Base-by-base conservation (phyloP, 1,140 invertebrate species). In the Sitophilus oryzae region DNA sequence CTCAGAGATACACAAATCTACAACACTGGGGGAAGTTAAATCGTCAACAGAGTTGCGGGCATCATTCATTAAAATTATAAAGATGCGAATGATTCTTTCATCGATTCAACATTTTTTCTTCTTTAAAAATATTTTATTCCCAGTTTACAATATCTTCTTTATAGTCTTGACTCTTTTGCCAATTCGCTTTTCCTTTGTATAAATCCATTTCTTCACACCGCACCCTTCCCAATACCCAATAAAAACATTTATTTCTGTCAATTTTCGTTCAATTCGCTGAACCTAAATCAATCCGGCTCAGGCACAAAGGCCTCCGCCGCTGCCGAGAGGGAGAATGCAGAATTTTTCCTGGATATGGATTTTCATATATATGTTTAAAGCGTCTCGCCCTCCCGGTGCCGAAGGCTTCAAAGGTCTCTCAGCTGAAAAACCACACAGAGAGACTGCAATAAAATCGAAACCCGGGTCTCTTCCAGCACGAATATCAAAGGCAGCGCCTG, bases 351-450 rank as follows among this genome's bases (percentile, higher is more conserved):
- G 41, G 50, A 52, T 52, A 52, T 52, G 34, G 23, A 52, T 52
- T 52, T 52, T 52, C 34, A 52, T 52, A 52, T 45, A 52, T 45
- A n/a, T n/a, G n/a, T n/a, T n/a, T n/a, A n/a, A n/a, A n/a, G n/a
- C 14, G 9, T 18, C 38, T 20, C 35, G 23, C 25, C 19, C 22
- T 38, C 42, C 38, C 38, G 42, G 41, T 43, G 43, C 42, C 51
- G n/a, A n/a, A n/a, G n/a, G 43, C 34, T 43, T 45, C 43, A 52
- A 52, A 52, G 30, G n/a, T 52, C 43, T 25, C 43, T 52, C 34
- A 30, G 51, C 30, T 52, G 18, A 30, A 42, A 52, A 52, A 52
- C 43, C 51, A 42, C n/a, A n/a, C n/a, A n/a, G n/a, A n/a, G n/a
- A n/a, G 45, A 52, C 51, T 42, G 14, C 34, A 52, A 45, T 45